Percentiles rank a stretch among this genome's conserved stretches.
Evolutionary conservation across 2,113 vertebrate genomes (phyloP).

Genomic region (Gasterosteus nipponicus): DNA sequence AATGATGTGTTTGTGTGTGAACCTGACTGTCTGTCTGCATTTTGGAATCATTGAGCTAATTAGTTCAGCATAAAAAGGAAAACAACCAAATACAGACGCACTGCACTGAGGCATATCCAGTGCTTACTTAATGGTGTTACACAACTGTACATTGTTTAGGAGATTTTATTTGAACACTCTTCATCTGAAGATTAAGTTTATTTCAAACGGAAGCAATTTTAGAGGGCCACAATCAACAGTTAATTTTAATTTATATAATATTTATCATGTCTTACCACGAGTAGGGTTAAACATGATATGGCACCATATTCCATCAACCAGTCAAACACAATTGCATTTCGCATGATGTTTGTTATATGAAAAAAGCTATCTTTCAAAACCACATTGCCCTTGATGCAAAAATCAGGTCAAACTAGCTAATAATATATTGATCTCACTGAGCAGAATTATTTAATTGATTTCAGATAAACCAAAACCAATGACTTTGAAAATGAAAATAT

Average conservation of each 20-base stretch:
- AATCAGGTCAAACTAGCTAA: not conserved
- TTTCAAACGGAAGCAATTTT: not conserved
- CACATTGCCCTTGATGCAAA: not conserved
- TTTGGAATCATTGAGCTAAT: not conserved
- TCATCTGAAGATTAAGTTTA: not conserved
- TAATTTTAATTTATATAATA: not conserved
- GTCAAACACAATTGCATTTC: not conserved
- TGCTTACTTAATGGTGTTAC: not conserved
- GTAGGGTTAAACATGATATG: not conserved
- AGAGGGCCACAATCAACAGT: not conserved
- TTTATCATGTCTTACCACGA: not conserved
- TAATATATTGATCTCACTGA: not conserved
- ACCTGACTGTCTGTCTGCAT: not conserved
- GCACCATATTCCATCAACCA: not conserved
- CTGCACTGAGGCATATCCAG: not conserved
- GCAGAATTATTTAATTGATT: slow-evolving; percentile 12
- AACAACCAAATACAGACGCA: slow-evolving; percentile 1
- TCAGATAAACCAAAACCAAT: slow-evolving; percentile 23
- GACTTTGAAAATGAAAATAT: slow-evolving; percentile 29
- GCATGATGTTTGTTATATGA: not conserved
- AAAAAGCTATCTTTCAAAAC: not conserved
- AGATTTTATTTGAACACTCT: not conserved
- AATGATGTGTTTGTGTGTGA: not conserved
- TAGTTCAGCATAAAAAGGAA: slow-evolving; percentile 18
- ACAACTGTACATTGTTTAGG: not conserved